A percentile compares a stretch with the other conserved stretches of the same genome.
phyloP scores from a whole-genome alignment of 2,113 vertebrate species.

The Delphinapterus leucas region DNA sequence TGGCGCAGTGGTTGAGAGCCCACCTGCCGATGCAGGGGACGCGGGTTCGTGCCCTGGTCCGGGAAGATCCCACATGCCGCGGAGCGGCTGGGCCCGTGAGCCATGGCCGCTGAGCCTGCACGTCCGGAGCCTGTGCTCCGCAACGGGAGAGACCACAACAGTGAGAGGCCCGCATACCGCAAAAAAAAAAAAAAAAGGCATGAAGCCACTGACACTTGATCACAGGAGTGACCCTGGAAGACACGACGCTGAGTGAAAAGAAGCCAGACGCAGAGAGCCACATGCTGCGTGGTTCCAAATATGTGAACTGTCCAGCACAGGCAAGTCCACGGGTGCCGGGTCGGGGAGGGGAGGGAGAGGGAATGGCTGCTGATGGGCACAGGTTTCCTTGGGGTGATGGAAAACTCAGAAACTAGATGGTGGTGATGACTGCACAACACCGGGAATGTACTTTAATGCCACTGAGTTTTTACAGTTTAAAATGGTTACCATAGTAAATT shows the following conservation, averaged over 20 bases:
- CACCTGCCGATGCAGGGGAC: too few species aligned
- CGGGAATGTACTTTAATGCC: neutral
- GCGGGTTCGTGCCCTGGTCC: rapidly evolving
- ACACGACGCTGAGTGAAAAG: neutral
- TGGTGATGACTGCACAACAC: neutral
- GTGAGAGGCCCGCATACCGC: too few species aligned
- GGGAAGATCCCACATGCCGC: too few species aligned
- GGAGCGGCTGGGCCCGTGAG: too few species aligned
- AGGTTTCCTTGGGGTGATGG: neutral
- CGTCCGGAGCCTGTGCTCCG: too few species aligned
- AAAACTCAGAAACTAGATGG: neutral
- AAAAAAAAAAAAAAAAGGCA: neutral
- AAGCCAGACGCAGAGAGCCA: neutral
- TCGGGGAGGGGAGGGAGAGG: too few species aligned
- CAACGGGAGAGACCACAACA: too few species aligned
- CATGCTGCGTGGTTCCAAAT: neutral
- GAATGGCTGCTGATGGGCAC: neutral
- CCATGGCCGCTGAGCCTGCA: too few species aligned
- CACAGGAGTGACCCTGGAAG: neutral
- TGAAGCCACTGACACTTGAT: neutral
- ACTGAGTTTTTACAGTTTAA: neutral
- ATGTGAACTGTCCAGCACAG: neutral
- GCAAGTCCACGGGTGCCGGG: neutral
- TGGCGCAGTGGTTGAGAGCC: too few species aligned
- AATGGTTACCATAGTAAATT: neutral